Evolutionary conservation across 35 echinoderm and acorn worm species (phyloP).

Genomic region (Hemicentrotus pulcherrimus): DNA sequence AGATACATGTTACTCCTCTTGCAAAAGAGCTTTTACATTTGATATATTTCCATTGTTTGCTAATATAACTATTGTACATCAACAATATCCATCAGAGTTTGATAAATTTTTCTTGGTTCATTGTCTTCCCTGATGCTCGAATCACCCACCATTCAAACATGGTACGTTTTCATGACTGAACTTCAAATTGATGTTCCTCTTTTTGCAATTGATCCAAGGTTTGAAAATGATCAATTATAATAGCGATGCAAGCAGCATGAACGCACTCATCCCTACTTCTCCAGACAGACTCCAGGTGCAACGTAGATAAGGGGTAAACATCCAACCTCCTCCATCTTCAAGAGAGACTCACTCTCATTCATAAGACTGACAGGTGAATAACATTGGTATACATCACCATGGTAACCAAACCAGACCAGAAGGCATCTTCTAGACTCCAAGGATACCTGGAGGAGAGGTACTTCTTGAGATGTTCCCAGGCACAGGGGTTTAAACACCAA

Average conservation of each 20-base stretch:
- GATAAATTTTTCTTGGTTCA: background rate
- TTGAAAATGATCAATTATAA: too few species aligned
- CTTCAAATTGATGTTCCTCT: too few species aligned
- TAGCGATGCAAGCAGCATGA: background rate
- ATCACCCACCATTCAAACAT: too few species aligned
- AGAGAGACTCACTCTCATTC: background rate
- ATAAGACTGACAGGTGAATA: background rate
- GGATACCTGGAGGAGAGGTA: constrained; percentile 5
- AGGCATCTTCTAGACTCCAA: background rate
- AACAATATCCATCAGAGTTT: too few species aligned
- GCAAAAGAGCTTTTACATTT: too few species aligned
- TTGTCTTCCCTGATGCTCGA: background rate
- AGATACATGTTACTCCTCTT: too few species aligned
- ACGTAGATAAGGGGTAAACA: background rate
- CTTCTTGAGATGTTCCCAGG: background rate
- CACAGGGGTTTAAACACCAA: too few species aligned
- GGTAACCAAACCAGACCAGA: constrained; percentile 26
- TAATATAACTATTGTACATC: too few species aligned
- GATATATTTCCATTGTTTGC: too few species aligned
- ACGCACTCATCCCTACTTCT: background rate
- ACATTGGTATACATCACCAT: constrained; percentile 20
- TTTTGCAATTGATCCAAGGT: too few species aligned
- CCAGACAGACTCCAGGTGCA: background rate
- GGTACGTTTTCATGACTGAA: too few species aligned
- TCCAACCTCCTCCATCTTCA: background rate